Conservation (phyloP, 2,888 invertebrate genomes). For the Agonopterix alstromeriana region DNA sequence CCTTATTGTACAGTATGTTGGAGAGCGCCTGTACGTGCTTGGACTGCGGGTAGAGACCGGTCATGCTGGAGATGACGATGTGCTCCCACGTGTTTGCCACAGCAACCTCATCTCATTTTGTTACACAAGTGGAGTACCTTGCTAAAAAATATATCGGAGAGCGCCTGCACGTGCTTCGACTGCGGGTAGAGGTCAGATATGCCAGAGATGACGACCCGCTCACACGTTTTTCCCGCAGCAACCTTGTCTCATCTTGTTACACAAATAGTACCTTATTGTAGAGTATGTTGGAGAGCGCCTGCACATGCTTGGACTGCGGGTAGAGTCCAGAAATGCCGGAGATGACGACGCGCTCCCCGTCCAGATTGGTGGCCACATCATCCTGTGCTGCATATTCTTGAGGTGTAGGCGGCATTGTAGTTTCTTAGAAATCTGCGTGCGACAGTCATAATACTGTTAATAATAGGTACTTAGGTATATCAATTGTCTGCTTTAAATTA, state of each 20-base stretch:
- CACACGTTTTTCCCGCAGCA: not conserved
- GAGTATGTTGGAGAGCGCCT: constrained; percentile 18
- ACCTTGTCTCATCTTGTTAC: too few species aligned
- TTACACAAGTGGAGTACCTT: constrained; percentile 13
- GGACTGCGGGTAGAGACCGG: constrained; percentile 21
- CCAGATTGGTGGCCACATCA: not conserved
- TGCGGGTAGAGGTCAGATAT: constrained; percentile 23
- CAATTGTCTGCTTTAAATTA: too few species aligned
- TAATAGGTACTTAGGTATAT: too few species aligned
- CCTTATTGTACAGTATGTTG: constrained; percentile 24
- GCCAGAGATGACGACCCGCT: constrained; percentile 23
- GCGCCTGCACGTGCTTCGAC: constrained; percentile 15
- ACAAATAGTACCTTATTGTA: constrained; percentile 20
- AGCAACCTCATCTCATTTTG: too few species aligned
- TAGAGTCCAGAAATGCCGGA: constrained; percentile 25
- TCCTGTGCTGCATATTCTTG: not conserved
- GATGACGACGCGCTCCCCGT: constrained; percentile 18
- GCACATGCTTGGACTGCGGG: constrained; percentile 16
- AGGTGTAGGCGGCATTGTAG: constrained; percentile 1
- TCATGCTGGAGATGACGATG: constrained; percentile 26
- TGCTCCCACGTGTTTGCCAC: too few species aligned
- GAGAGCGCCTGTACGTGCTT: constrained; percentile 15
- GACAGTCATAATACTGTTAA: too few species aligned
- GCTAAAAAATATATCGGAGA: constrained; percentile 21
- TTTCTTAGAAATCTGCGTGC: not conserved